Percentiles rank a stretch among this genome's conserved stretches.
These are phyloP conservation scores for Salpingus planirostris DNA, from an alignment of 2,888 invertebrate genomes.

Conservation along the genomic window DNA sequence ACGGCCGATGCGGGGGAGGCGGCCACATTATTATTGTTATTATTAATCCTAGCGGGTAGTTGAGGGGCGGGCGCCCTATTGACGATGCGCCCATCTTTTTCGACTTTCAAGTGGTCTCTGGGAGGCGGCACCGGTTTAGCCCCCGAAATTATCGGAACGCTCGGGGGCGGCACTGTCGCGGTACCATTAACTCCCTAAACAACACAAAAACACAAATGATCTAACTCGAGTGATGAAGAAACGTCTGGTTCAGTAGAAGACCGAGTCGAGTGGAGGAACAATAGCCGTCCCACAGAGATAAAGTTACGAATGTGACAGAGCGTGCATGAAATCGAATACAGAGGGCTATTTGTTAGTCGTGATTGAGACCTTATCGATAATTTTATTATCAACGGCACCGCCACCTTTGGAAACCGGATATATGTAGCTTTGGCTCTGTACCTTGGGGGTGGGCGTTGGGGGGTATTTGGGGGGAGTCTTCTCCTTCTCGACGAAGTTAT, in stretches of 20 bases:
- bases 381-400: too few relatives aligned
- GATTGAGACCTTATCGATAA: too few relatives aligned
- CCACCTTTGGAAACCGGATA: too few relatives aligned
- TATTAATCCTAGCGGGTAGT: slow-evolving; percentile 54
- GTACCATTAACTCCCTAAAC: slow-evolving; percentile 36
- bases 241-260: too few relatives aligned
- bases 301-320: too few relatives aligned
- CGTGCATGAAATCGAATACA: too few relatives aligned
- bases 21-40: slow-evolving; percentile 42
- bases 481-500: slow-evolving; percentile 74
- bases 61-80: slow-evolving; percentile 60
- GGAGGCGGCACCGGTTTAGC: slow-evolving; percentile 51
- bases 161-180: slow-evolving; percentile 39
- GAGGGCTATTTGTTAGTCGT: too few relatives aligned
- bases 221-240: too few relatives aligned
- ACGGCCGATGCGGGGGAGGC: slow-evolving; percentile 43
- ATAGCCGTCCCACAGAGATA: too few relatives aligned
- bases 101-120: slow-evolving; percentile 55
- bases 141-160: slow-evolving; percentile 37
- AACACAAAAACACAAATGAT: too few relatives aligned
- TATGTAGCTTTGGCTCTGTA: slow-evolving; percentile 16
- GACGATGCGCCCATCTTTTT: slow-evolving; percentile 51
- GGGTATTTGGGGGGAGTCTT: slow-evolving; percentile 66
- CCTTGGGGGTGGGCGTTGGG: slow-evolving; percentile 43
- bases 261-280: slow-evolving; percentile 1